Base-by-base conservation (phyloP, 2,888 invertebrate genomes). In the Brachyopa scutellaris region DNA sequence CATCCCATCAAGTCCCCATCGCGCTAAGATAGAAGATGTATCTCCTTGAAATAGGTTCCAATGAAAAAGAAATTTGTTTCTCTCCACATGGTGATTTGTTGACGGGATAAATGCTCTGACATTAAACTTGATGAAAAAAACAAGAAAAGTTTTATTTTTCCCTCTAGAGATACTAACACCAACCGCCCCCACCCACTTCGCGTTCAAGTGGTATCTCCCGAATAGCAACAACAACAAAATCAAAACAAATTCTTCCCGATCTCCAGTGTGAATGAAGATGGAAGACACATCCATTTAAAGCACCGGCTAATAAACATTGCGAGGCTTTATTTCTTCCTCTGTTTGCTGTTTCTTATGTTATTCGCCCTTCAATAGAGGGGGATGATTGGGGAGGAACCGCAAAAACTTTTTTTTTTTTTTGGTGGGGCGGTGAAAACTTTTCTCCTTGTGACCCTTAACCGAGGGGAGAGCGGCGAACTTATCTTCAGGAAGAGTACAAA, bases 81-180 rank as follows among this genome's bases (percentile, higher is more conserved):
- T 55, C 74, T 69, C 62, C 69, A 80, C 80, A 80, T 76, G 80
- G 80, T 80, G 80, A 80, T 80, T 80, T 80, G 80, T 80, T 80
- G 80, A 80, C 76, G 80, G 80, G 69, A 80, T 80, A 80, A 80
- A 80, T 80, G 80, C 51, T 59, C 62, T 76, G 80, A 69, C 76
- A 80, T 80, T 80, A 80, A 76, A 80, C 80, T 76, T 80, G 80
- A 80, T 80, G 80, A 80, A 80, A n/a, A n/a, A n/a, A 80, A 80
- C 80, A 80, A 70, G 80, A 64, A 80, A 80, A 80, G 67, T 80
- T 80, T 76, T 69, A 80, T 80, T 80, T 80, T 64, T 76, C 69
- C 80, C 76, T 38, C 15, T 33, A 62, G 80, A 79, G 61, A 33
- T 40, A 59, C 21, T 19, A n/a, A n/a, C n/a, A n/a, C n/a, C n/a